phyloP scores from a whole-genome alignment of 2,888 invertebrate genomes.

The Folsomia candida region DNA sequence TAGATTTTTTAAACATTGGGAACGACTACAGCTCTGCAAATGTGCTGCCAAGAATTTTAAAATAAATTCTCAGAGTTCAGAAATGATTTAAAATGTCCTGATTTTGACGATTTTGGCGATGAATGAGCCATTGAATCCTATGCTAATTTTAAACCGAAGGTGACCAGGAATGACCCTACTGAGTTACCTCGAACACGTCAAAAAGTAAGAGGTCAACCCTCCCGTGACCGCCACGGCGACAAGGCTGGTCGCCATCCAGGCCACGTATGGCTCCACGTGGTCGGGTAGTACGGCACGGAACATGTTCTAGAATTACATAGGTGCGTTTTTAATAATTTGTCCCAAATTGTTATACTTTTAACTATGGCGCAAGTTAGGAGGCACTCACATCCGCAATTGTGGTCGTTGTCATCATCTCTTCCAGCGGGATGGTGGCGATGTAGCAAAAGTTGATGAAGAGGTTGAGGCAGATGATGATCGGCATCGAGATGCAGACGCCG shows the following conservation, averaged over 20 bases:
- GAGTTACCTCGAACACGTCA: constrained; percentile 10
- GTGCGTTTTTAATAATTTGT: too few species aligned
- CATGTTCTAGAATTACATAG: neutral
- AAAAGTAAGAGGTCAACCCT: constrained; percentile 14
- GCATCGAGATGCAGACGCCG: constrained; percentile 11
- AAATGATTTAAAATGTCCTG: too few species aligned
- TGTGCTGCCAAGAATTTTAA: too few species aligned
- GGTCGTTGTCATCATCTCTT: constrained; percentile 6
- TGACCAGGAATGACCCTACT: neutral
- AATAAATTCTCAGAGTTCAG: too few species aligned
- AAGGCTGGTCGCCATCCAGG: constrained; percentile 25
- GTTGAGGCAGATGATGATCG: constrained; percentile 20
- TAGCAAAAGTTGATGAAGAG: constrained; percentile 28
- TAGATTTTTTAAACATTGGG: too few species aligned
- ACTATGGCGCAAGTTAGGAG: neutral
- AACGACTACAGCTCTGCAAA: too few species aligned
- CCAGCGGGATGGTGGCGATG: constrained; percentile 14
- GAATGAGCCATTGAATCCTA: too few species aligned
- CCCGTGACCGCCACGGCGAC: constrained; percentile 22
- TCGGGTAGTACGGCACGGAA: neutral
- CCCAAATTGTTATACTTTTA: too few species aligned
- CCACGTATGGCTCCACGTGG: neutral
- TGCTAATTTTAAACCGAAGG: neutral
- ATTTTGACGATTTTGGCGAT: too few species aligned
- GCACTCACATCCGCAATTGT: constrained; percentile 14